These are phyloP conservation scores for Tupaia tana DNA, from an alignment of 2,113 vertebrate genomes.

Conservation along the genomic window DNA sequence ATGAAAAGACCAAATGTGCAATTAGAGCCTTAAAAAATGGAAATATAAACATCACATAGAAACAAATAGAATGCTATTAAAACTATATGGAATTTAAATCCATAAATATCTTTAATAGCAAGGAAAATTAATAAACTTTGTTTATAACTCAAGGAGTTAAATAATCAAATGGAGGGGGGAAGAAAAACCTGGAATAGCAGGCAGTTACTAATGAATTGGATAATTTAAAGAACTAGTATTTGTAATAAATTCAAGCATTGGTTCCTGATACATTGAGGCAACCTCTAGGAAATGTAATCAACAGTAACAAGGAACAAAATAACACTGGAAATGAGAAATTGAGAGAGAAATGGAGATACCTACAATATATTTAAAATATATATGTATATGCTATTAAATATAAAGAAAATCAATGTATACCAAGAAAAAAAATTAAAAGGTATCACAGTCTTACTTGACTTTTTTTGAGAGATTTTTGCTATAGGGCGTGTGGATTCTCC, in stretches of 20 bases:
- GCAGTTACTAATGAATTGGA: neutral
- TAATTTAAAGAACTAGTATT: neutral
- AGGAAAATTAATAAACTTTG: neutral
- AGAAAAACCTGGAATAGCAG: neutral
- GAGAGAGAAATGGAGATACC: neutral
- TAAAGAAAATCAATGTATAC: neutral
- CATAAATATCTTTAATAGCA: neutral
- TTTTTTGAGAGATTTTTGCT: too few species aligned
- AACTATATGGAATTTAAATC: neutral
- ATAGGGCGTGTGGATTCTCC: too few species aligned
- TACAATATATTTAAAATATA: neutral
- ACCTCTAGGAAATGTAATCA: neutral
- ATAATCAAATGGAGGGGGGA: neutral
- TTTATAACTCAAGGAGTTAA: neutral
- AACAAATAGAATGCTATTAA: neutral
- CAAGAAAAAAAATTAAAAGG: too few species aligned
- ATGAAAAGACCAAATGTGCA: neutral
- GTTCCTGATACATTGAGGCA: neutral
- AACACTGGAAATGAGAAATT: neutral
- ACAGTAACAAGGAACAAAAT: neutral
- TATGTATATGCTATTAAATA: too few species aligned
- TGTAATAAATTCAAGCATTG: neutral
- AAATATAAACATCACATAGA: neutral
- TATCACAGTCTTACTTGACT: too few species aligned
- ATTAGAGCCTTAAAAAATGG: neutral